A percentile compares a stretch with the other conserved stretches of the same genome.
These are phyloP conservation scores for Siniperca scherzeri DNA, from an alignment of 2,797 vertebrate genomes.

Conservation along the genomic window DNA sequence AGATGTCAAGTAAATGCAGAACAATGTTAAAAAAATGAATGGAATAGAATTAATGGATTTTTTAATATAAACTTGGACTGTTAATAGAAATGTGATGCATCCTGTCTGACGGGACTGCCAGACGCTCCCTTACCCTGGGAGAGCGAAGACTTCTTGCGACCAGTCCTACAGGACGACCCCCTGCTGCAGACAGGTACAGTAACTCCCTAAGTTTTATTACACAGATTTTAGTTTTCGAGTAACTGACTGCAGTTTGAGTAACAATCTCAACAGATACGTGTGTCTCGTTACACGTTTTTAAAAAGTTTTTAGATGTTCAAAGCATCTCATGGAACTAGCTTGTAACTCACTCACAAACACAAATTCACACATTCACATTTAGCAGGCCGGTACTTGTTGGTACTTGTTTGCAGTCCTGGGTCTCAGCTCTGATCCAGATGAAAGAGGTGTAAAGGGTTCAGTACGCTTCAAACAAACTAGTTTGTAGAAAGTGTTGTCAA, in stretches of 20 bases:
- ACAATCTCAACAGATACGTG: no score
- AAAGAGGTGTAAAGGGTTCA: not conserved
- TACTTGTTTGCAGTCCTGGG: not conserved
- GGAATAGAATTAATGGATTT: not conserved
- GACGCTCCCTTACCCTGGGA: constrained; percentile 89
- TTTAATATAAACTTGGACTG: not conserved
- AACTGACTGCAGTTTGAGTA: not conserved
- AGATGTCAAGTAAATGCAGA: not conserved
- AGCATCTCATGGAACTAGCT: not conserved
- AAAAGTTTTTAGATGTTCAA: not conserved
- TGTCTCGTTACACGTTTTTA: not conserved
- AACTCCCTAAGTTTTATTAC: not conserved
- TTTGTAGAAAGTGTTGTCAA: not conserved
- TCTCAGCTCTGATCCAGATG: not conserved
- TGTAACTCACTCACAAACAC: not conserved
- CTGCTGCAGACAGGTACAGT: constrained; percentile 93
- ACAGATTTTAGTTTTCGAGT: not conserved
- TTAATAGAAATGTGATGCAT: constrained; percentile 88
- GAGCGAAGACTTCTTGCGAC: constrained; percentile 92
- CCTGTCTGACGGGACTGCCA: constrained; percentile 80
- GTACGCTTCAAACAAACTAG: not conserved
- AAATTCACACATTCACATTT: not conserved
- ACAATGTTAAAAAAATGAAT: not conserved
- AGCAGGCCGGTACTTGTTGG: not conserved
- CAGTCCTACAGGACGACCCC: constrained; percentile 91